Base-by-base conservation (phyloP, 1,140 invertebrate species). In the Periplaneta americana region DNA sequence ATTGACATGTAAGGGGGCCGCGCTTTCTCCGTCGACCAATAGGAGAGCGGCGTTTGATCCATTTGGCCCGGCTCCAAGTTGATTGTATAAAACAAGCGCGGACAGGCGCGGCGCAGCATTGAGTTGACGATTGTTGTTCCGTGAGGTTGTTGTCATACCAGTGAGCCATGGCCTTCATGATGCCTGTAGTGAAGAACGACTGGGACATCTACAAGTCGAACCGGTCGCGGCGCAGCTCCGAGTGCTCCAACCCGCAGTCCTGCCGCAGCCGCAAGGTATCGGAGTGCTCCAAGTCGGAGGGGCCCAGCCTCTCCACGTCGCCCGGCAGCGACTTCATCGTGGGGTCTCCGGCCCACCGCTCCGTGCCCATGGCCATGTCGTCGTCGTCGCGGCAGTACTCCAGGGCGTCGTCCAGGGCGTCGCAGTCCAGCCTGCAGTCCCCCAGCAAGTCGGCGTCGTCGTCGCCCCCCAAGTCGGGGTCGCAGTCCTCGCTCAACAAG, bases 141-240 rank as follows among this genome's bases (percentile, higher is more conserved):
- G 15, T 0, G n/a, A n/a, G 22, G 22, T 28, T 8, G 13, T 66
- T 28, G 22, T 48, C 17, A 48, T 18, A 48, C 11, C 33, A 17
- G 2, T 15, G 13, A 15, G 22, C 35, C 33, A 97, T 97, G 96
- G 96, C 96, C 90, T 97, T 97, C 89, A 96, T 97, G 95, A 96
- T 96, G 94, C 96, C 95, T 57, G 95, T 97, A 83, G 93, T 97
- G 87, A 96, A 96, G 91, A 97, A 97, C 89, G 95, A 97, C 88
- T 97, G 95, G 91, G 95, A 97, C 87, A 96, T 97, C 87, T 97
- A 97, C 90, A 95, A 95, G 89, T 94, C 93, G 81, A 94, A 94
- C 87, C 91, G 95, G 79, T 92, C 91, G 81, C 90, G 95, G 80
- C 91, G 93, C 35, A 91, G 91, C 33, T 95, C 94, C 13, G 95